phyloP scores from a whole-genome alignment of 2,888 invertebrate genomes.

The Cerceris ruficornis region DNA sequence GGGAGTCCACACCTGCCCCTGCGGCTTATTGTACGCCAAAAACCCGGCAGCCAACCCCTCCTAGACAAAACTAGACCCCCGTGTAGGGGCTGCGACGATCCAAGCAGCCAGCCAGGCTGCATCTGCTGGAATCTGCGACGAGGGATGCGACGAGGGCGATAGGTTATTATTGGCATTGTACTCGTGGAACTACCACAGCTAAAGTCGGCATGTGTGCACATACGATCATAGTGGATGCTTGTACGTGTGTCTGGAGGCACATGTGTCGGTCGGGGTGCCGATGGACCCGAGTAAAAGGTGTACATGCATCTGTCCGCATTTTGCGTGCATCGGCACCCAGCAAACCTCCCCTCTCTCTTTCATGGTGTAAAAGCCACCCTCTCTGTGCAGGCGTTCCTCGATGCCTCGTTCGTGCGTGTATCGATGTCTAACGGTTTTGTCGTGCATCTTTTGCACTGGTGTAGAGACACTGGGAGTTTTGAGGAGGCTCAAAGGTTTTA shows the following conservation, averaged over 20 bases:
- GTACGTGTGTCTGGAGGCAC: conserved; percentile 28
- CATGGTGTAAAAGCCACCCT: conserved; percentile 58
- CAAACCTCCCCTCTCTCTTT: conserved; percentile 37
- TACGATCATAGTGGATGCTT: conserved; percentile 1
- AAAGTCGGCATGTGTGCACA: conserved; percentile 55
- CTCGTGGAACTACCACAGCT: conserved; percentile 34
- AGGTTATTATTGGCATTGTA: conserved; percentile 80
- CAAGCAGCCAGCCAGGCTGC: conserved; percentile 59
- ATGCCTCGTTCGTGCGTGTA: conserved; percentile 29
- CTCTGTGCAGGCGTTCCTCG: conserved; percentile 33
- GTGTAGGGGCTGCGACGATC: conserved; percentile 56
- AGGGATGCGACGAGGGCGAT: conserved; percentile 75
- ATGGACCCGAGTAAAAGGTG: conserved; percentile 69
- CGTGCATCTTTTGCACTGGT: conserved; percentile 7
- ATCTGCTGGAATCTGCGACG: conserved; percentile 79
- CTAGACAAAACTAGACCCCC: conserved; percentile 75
- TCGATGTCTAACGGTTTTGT: conserved; percentile 60
- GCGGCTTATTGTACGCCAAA: conserved; percentile 72
- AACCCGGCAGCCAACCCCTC: conserved; percentile 66
- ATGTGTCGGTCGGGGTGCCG: conserved; percentile 66
- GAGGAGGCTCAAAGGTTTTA: too few relatives aligned
- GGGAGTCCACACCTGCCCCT: conserved; percentile 79
- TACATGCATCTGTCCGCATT: conserved; percentile 74
- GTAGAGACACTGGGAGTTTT: too few relatives aligned
- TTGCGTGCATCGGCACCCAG: conserved; percentile 66